Percentiles rank a stretch among this genome's conserved stretches.
phyloP scores from a whole-genome alignment of 2,888 invertebrate species.

The Agrochola litura region DNA sequence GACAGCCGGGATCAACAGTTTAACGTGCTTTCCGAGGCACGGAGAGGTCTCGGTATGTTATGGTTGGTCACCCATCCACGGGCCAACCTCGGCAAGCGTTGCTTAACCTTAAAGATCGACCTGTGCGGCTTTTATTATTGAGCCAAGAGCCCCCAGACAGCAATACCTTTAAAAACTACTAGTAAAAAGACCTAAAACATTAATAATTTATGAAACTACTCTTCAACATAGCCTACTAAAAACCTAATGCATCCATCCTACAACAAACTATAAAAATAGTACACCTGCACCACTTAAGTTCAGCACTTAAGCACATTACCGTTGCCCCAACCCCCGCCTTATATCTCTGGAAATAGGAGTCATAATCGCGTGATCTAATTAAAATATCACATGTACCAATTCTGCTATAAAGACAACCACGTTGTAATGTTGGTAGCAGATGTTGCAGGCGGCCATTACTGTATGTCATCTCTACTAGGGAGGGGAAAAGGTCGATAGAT shows the following conservation, averaged over 20 bases:
- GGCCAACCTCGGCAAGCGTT: background rate
- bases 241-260: conserved; percentile 54
- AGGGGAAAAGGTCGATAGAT: conserved; percentile 55
- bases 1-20: too few species aligned
- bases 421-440: conserved; percentile 84
- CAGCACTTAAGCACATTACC: conserved; percentile 58
- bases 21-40: background rate
- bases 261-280: conserved; percentile 62
- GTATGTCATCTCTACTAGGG: conserved; percentile 86
- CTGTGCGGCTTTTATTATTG: background rate
- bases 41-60: background rate
- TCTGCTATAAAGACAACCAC: conserved; percentile 77
- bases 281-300: conserved; percentile 68
- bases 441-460: conserved; percentile 86
- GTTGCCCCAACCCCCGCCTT: conserved; percentile 50
- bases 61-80: background rate
- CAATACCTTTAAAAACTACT: background rate
- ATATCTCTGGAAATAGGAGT: conserved; percentile 49
- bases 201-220: conserved; percentile 44
- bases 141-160: too few species aligned
- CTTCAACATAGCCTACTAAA: conserved; percentile 23
- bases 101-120: background rate
- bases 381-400: conserved; percentile 70
- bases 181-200: conserved; percentile 14
- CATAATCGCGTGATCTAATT: conserved; percentile 65